These are phyloP conservation scores for Polyodon spathula DNA, from an alignment of 2,113 vertebrate species.

Conservation along the genomic window DNA sequence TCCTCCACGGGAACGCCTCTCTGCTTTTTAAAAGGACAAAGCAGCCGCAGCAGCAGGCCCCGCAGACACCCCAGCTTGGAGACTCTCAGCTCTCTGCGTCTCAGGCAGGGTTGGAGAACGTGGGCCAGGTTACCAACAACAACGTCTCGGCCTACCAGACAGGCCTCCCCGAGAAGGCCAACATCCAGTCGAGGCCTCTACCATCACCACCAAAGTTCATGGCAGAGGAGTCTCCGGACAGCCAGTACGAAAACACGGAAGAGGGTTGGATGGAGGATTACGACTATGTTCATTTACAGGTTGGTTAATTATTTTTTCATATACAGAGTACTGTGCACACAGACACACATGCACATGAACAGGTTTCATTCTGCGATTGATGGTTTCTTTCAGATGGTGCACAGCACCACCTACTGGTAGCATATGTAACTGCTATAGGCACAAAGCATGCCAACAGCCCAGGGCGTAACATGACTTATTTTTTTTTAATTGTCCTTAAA, in stretches of 20 bases:
- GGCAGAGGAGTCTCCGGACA: constrained; percentile 68
- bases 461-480: no score
- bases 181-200: constrained; percentile 86
- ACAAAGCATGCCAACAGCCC: no score
- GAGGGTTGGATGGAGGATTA: constrained; percentile 98
- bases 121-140: constrained; percentile 50
- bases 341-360: no score
- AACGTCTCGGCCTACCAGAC: constrained; percentile 48
- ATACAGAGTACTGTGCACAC: no score
- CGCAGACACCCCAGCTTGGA: constrained; percentile 42
- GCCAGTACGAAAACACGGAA: constrained; percentile 82
- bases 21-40: constrained; percentile 86
- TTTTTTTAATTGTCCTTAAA: no score
- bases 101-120: constrained; percentile 30
- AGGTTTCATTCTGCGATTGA: no score
- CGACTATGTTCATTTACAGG: constrained; percentile 93
- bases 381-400: no score
- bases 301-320: constrained; percentile 39
- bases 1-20: constrained; percentile 87
- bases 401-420: no score
- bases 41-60: constrained; percentile 52
- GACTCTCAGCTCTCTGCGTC: constrained; percentile 21
- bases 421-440: no score
- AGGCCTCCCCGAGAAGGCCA: constrained; percentile 63
- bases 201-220: constrained; percentile 88